Base-by-base conservation (phyloP, 2,797 vertebrate species). In the Chiroxiphia lanceolata region DNA sequence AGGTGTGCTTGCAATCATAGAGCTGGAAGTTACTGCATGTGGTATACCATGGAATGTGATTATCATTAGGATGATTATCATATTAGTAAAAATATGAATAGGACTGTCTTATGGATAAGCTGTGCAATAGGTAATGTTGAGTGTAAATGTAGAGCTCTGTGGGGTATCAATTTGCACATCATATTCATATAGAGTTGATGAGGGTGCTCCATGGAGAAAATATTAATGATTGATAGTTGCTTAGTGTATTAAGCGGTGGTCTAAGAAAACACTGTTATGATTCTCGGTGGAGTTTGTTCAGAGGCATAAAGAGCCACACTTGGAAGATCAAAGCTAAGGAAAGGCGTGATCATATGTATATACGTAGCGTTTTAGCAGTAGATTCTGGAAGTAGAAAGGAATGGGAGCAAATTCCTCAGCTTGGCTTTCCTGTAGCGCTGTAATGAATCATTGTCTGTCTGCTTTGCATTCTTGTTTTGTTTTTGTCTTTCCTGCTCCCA, bases 401-500 rank as follows among this genome's bases (percentile, higher is more conserved):
- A 53, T 87, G 47, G 67, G 26, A 93, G 45, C 20, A 77, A 76
- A 87, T 95, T 92, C 75, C 25, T 94, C 53, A 74, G 1, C 78
- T 93, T 11, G 6, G 36, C 79, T 92, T 95, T 95, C 83, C 79
- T 77, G 81, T 95, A 60, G 34, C 48, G 19, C 38, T 83, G 11
- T 92, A 74, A 78, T 96, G 83, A 94, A 90, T 96, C 81, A 89
- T n/a, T 82, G 36, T 9, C 85, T 76, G 65, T 84, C 83, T 5
- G 31, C 42, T 88, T 69, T 91, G 64, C 2, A 6, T 84, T 87
- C 71, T 92, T 92, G 44, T 42, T 95, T 89, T 92, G 44, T 70
- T 92, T 87, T 83, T 87, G 60, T 87, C 78, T 65, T 96, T 96
- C 71, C 78, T 94, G 67, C 71, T 93, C 76, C n/a, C 36, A 67